Percentiles rank a stretch among this genome's conserved stretches.
Evolutionary conservation across 2,113 vertebrate species (phyloP).

Genomic region (Melanerpes aurifrons): DNA sequence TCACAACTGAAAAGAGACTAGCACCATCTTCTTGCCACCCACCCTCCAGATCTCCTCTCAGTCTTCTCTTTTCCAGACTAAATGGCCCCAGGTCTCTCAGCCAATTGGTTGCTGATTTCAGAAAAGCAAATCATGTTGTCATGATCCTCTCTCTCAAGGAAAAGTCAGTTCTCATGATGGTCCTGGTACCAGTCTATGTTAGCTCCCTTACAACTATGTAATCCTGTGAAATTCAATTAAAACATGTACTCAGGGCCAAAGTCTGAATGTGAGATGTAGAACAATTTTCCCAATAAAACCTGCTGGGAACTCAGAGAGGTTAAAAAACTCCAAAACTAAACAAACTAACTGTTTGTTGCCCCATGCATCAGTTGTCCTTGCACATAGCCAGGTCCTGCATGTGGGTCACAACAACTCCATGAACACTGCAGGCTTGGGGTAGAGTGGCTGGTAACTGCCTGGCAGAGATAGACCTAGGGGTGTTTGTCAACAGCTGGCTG

Average conservation of each 20-base stretch:
- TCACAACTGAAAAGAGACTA: too few relatives aligned
- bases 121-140: neutral
- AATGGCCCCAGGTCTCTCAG: too few relatives aligned
- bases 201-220: rapidly evolving
- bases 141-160: too few relatives aligned
- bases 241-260: neutral
- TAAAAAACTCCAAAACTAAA: too few relatives aligned
- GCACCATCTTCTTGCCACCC: too few relatives aligned
- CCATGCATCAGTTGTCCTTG: neutral
- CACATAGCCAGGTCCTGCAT: neutral
- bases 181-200: neutral
- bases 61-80: too few relatives aligned
- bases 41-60: too few relatives aligned
- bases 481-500: too few relatives aligned
- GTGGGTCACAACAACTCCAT: too few relatives aligned
- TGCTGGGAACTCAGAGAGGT: neutral
- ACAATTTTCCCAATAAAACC: neutral
- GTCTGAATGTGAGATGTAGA: neutral
- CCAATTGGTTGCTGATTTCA: neutral
- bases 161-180: neutral
- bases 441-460: too few relatives aligned
- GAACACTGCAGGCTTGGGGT: too few relatives aligned
- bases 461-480: too few relatives aligned
- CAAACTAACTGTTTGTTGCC: neutral
- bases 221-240: neutral